Evolutionary conservation across 2,888 invertebrate genomes (phyloP), one percentile per base, ranked within the genome.

Genomic region (Acanthoscelides obtectus): DNA sequence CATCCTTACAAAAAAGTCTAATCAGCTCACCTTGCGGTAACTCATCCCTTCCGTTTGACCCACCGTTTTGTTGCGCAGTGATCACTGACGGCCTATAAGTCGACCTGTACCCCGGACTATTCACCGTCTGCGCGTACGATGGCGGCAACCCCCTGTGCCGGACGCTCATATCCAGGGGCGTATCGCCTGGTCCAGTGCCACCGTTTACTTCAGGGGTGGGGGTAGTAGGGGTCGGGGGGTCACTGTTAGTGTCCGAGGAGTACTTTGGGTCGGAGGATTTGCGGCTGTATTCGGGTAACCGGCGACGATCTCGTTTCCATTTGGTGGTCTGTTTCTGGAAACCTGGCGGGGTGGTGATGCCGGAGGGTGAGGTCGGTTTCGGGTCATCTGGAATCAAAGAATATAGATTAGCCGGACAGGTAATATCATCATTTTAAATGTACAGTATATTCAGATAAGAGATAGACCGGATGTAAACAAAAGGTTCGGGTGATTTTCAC

Each of bases 221-320:
- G 25, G 25, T 5, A 8, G 25, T 70, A 12, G 45, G 63, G 12
- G 71, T 21, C 79, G 80, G 64, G 79, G 75, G 64, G 25, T 71
- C 20, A 65, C 63, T 12, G 68, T 17, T 66, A 20, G 45, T 20
- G 5, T 64, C 68, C 2, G 64, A 20, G 6, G 63, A 25, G 73
- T 84, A 78, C 78, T 85, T 85, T 21, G 84, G 83, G 74, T 85
- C 85, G 17, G 12, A 84, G 6, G 84, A 84, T 75, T 84, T 86
- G 70, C 86, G 80, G 21, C 84, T 81, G 75, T 86, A 86, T 75
- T 86, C 86, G 12, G 86, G 84, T 20, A 83, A 80, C n/a, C 85
- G 83, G 22, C 92, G 88, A 64, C 92, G 88, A 76, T 93, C 92
- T 69, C 92, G 88, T 74, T 92, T 89, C 92, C 92, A 92, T 85